Evolutionary conservation across 2,113 vertebrate genomes (phyloP), one percentile per base, ranked within the genome.

Genomic region (Lasiurus borealis): DNA sequence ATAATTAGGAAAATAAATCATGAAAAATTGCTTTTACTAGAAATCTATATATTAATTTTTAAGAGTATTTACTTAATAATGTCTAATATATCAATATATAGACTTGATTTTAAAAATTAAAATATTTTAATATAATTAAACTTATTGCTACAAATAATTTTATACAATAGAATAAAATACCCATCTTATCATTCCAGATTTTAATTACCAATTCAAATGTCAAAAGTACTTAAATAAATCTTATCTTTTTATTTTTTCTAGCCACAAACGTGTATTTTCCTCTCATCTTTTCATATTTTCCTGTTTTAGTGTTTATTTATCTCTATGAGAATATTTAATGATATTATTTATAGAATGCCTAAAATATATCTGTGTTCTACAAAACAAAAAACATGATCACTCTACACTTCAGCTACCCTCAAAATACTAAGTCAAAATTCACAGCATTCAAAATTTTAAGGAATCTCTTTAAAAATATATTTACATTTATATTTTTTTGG

Each of bases 401-500:
- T 69, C 44, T 85, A 81, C 7, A 27, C 16, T 75, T 81, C 13
- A 77, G 52, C 7, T 18, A 78, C 3, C 5, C 13, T 88, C 54
- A 95, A 95, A 59, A 91, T 50, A 91, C 18, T 81, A 88, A 88
- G 81, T 36, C 31, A 90, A 93, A 94, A 90, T 76, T 86, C 44
- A 95, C 85, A 94, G 15, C 73, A 88, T 77, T 92, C 29, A 91
- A 91, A 83, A 29, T 71, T 59, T 85, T 59, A 57, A 76, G 36
- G 4, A 83, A 83, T 88, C 92, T 71, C 6, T 85, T 84, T 48
- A 29, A 31, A 83, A 93, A 71, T 23, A 50, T 66, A 44, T 21
- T 27, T 44, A 57, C 14, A 69, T 40, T 69, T 71, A 40, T 46
- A 50, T 84, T 18, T 92, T 85, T 84, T 73, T 62, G 76, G 73